Conservation (phyloP, 2,888 invertebrate genomes). For the Lepidochrysops patricia region DNA sequence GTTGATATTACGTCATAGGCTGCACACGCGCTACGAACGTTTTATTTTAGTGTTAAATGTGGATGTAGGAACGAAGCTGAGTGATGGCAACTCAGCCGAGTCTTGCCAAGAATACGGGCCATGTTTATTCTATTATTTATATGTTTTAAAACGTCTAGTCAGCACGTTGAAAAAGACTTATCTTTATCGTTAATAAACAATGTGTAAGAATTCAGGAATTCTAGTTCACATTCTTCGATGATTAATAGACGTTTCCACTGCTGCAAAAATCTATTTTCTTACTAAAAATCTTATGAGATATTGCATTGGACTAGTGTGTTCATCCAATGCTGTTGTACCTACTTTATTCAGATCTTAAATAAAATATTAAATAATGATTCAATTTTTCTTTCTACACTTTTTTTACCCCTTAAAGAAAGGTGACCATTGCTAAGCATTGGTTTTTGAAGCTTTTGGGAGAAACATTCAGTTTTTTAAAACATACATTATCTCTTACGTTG, state of each 20-base stretch:
- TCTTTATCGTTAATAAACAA: slow-evolving; percentile 7
- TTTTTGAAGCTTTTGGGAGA: no score
- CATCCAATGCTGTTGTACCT: background rate
- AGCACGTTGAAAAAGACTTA: background rate
- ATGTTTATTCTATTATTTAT: slow-evolving; percentile 16
- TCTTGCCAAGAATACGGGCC: slow-evolving; percentile 21
- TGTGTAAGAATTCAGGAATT: background rate
- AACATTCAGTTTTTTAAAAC: background rate
- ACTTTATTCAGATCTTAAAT: background rate
- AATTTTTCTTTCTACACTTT: background rate
- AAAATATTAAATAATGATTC: background rate
- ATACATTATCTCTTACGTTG: background rate
- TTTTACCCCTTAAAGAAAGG: no score
- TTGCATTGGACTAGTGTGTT: background rate
- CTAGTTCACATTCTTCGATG: background rate
- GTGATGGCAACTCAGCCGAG: slow-evolving; percentile 22
- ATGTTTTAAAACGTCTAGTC: slow-evolving; percentile 4
- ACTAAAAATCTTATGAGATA: background rate
- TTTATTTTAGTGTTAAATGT: slow-evolving; percentile 34
- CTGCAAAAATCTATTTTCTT: background rate
- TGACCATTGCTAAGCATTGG: no score
- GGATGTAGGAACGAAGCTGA: slow-evolving; percentile 27
- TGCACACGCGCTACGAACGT: slow-evolving; percentile 34
- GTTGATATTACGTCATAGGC: slow-evolving; percentile 45
- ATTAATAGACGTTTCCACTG: background rate